Evolutionary conservation across 2,888 invertebrate species (phyloP), one percentile per base, ranked within the genome.

Genomic region (Esperia sulphurella): DNA sequence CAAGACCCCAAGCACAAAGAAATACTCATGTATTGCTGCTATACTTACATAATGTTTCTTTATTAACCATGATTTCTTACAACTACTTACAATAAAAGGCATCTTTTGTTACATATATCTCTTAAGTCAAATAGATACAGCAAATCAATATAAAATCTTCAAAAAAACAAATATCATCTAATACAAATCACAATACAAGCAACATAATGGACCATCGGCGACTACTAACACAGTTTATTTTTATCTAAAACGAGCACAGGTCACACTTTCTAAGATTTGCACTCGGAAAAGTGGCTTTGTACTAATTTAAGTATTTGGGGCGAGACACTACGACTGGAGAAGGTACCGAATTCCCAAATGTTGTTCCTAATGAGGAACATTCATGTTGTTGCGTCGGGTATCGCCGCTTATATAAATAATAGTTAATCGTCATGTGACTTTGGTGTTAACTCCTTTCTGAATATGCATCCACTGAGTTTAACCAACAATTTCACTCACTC

Each of bases 1-100:
- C 29, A 47, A 30, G 66, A 69, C 70, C 67, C 65, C 61, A 79
- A 80, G 82, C 80, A 68, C 70, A 78, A 72, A 62, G 59, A 68
- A 80, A 79, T 14, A 29, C n/a, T n/a, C 28, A 75, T 51, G 76
- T 77, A 79, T 68, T 60, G 68, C 75, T 60, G 68, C 75, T 79
- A 76, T 74, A 75, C 73, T 77, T 74, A 75, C 73, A 78, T 74
- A 85, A 80, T 79, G 78, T 78, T 71, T 78, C 58, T 58, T 66
- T 61, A 58, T 65, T 65, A 63, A 45, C 68, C 74, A 75, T 70
- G 68, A 75, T 76, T 67, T 52, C 83, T 85, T 84, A 86, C 57
- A 70, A 62, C 84, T 86, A 88, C 86, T 86, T 86, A 87, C 75
- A 81, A 80, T 80, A 85, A 84, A 87, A 87, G 87, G 87, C 87